phyloP scores from a whole-genome alignment of 2,888 invertebrate species.

The Pyrgus malvae region DNA sequence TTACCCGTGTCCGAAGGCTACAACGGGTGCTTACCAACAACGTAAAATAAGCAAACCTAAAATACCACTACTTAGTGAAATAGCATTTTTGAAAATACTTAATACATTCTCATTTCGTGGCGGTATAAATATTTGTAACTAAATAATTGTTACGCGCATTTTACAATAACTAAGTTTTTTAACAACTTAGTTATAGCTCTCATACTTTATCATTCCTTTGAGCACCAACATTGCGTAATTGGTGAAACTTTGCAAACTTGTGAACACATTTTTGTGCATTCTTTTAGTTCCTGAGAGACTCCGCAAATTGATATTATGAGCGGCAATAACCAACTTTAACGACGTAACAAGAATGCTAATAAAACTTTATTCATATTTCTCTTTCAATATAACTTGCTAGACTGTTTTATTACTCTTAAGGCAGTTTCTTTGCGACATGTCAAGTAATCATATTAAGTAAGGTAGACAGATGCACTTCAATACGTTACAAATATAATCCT shows the following conservation, averaged over 20 bases:
- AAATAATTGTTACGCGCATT: not conserved
- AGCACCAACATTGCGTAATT: not conserved
- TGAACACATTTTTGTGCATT: constrained; percentile 10
- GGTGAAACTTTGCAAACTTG: not conserved
- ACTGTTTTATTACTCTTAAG: constrained; percentile 1
- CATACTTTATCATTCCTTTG: not conserved
- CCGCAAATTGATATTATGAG: constrained; percentile 16
- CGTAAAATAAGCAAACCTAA: too few species aligned
- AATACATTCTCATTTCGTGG: too few species aligned
- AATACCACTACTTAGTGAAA: too few species aligned
- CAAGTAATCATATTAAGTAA: too few species aligned
- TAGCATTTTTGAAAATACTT: too few species aligned
- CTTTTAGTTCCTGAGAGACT: not conserved
- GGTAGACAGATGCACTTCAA: too few species aligned
- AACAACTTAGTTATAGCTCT: not conserved
- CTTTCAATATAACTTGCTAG: constrained; percentile 3
- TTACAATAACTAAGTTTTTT: not conserved
- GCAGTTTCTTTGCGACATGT: not conserved
- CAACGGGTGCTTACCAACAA: too few species aligned
- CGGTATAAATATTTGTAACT: not conserved
- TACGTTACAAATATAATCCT: too few species aligned
- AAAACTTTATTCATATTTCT: constrained; percentile 19
- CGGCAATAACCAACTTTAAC: constrained; percentile 13
- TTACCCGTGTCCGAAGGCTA: too few species aligned
- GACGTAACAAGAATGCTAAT: constrained; percentile 10